These are phyloP conservation scores for Zingel zingel DNA, from an alignment of 2,113 vertebrate genomes.

Conservation along the genomic window DNA sequence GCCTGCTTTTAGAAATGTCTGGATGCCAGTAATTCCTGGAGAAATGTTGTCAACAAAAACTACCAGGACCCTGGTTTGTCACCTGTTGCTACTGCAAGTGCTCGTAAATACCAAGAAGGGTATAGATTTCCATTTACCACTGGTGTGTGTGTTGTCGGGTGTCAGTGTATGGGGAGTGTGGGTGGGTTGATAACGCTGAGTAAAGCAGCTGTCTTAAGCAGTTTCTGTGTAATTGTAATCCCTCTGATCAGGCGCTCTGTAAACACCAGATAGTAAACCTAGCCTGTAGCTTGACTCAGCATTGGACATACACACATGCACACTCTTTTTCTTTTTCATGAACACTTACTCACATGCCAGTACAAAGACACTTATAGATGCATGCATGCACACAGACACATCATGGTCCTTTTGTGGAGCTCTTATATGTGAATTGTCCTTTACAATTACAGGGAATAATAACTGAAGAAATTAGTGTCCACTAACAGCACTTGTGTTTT, in stretches of 20 bases:
- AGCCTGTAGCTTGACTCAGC: conserved; percentile 56
- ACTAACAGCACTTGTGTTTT: conserved; percentile 60
- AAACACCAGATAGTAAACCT: conserved; percentile 74
- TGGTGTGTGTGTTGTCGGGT: conserved; percentile 48
- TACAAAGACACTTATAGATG: conserved; percentile 5
- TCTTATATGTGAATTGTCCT: conserved; percentile 10
- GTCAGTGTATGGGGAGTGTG: conserved; percentile 52
- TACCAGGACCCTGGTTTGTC: conserved; percentile 20
- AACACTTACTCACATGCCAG: neutral
- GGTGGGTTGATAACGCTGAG: conserved; percentile 63
- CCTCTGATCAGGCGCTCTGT: conserved; percentile 69
- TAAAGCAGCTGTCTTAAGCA: conserved; percentile 74
- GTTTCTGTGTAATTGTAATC: conserved; percentile 75
- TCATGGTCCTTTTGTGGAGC: neutral
- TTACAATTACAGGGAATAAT: conserved; percentile 16
- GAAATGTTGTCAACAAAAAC: conserved; percentile 34
- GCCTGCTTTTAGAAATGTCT: conserved; percentile 9
- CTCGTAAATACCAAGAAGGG: conserved; percentile 41
- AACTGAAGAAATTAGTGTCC: conserved; percentile 30
- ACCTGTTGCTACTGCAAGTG: conserved; percentile 56
- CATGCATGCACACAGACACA: neutral
- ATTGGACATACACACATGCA: conserved; percentile 7
- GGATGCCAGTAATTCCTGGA: conserved; percentile 18
- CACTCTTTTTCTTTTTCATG: neutral
- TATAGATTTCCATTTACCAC: conserved; percentile 59